These are phyloP conservation scores for Agrilus biguttatus DNA, from an alignment of 2,888 invertebrate species.

Conservation along the genomic window DNA sequence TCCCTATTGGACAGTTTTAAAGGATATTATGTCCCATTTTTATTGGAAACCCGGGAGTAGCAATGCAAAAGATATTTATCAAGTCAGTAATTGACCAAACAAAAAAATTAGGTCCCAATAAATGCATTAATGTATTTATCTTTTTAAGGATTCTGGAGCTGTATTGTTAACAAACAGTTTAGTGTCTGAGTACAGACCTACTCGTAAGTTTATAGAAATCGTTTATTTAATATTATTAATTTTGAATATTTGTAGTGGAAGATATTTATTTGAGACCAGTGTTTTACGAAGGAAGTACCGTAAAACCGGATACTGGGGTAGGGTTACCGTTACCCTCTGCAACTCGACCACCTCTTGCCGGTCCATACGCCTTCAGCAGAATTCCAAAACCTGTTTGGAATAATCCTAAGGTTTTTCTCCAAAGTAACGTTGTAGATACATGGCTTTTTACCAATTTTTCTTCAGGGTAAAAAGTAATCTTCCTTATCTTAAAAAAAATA, in stretches of 20 bases:
- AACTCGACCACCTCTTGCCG: slow-evolving; percentile 67
- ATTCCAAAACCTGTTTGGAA: slow-evolving; percentile 67
- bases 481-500: slow-evolving; percentile 15
- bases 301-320: slow-evolving; percentile 30
- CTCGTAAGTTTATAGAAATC: slow-evolving; percentile 41
- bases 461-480: slow-evolving; percentile 43
- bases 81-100: slow-evolving; percentile 28
- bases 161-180: slow-evolving; percentile 62
- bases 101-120: no score
- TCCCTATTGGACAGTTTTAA: slow-evolving; percentile 26
- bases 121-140: slow-evolving; percentile 8
- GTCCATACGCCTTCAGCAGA: slow-evolving; percentile 81
- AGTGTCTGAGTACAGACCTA: slow-evolving; percentile 42
- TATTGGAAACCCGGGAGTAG: slow-evolving; percentile 47
- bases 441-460: slow-evolving; percentile 78
- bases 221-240: not conserved
- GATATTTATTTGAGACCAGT: slow-evolving; percentile 29
- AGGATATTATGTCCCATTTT: slow-evolving; percentile 25
- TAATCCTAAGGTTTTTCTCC: slow-evolving; percentile 66
- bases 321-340: slow-evolving; percentile 39
- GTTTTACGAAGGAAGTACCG: slow-evolving; percentile 29
- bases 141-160: slow-evolving; percentile 59
- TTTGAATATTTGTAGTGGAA: slow-evolving; percentile 17
- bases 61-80: slow-evolving; percentile 45
- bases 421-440: slow-evolving; percentile 55